Base-by-base conservation (phyloP, 2,797 vertebrate species). In the Periophthalmus magnuspinnatus region DNA sequence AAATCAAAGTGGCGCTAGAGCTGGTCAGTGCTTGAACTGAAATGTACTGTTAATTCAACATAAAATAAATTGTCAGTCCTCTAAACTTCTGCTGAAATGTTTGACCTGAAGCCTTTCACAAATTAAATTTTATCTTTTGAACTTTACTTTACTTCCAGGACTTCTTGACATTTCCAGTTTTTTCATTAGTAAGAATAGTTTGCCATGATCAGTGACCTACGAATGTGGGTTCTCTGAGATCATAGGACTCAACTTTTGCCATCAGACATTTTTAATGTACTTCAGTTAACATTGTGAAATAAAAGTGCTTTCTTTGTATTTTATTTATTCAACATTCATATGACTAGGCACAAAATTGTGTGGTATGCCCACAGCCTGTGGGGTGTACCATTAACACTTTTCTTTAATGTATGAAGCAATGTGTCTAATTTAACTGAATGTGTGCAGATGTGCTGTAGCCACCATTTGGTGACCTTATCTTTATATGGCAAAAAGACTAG, bases 391-490 rank as follows among this genome's bases (percentile, higher is more conserved):
- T 28, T 28, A 28, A 28, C 28, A 28, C 28, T 28, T 28, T 28
- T 28, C 28, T 28, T 28, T 1, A 1, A 3, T 28, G 28, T 28
- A 28, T 28, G 28, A 28, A 28, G 28, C 1, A 28, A 45, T 45
- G 41, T 14, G 41, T 45, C 9, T 45, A 13, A 13, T 45, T 2
- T 45, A 41, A 10, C 38, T 41, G 9, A 41, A 45, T 60, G 58
- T 36, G 17, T 28, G 28, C 28, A 28, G 28, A 28, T 28, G 28
- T 28, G 28, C 17, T 21, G 10, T 33, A 60, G 58, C 58, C 36
- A 19, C 33, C 36, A 60, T 60, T 36, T 21, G 59, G 59, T 9
- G 19, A n/a, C 58, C 58, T 60, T 34, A n/a, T 54, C 17, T 70
- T 36, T 34, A 1, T 52, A 3, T 33, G n/a, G 5, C 17, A 36